phyloP scores from a whole-genome alignment of 2,113 vertebrate genomes.

The Laticauda colubrina region DNA sequence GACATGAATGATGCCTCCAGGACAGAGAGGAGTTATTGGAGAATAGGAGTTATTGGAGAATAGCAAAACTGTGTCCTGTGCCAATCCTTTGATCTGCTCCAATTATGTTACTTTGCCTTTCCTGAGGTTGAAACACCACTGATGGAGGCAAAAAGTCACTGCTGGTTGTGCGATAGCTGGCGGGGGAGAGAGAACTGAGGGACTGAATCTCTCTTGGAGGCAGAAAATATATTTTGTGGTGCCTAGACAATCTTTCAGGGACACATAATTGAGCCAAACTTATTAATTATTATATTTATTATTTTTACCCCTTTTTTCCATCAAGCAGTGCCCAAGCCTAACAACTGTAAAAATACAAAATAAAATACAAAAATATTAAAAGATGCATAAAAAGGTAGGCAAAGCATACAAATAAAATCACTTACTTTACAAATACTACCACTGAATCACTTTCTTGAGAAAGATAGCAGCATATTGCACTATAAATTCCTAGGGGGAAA shows the following conservation, averaged over 20 bases:
- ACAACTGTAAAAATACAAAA: neutral
- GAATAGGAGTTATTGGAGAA: neutral
- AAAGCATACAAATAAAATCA: neutral
- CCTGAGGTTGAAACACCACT: neutral
- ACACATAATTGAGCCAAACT: neutral
- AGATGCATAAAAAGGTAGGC: neutral
- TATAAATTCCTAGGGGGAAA: conserved; percentile 26
- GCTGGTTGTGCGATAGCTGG: neutral
- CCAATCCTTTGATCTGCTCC: neutral
- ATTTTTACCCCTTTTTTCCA: neutral
- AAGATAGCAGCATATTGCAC: conserved; percentile 9
- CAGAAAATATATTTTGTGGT: neutral
- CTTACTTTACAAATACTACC: conserved; percentile 59
- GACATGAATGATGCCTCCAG: neutral
- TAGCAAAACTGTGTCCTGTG: neutral
- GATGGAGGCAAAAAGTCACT: too few relatives aligned
- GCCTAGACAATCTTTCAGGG: neutral
- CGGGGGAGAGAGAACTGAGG: too few relatives aligned
- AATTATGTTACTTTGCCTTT: neutral
- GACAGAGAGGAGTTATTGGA: neutral
- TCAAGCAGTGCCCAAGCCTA: neutral
- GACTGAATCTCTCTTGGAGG: neutral
- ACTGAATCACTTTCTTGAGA: conserved; percentile 43
- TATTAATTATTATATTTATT: neutral
- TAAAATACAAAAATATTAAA: neutral